phyloP scores from a whole-genome alignment of 2,113 vertebrate species.

The Eublepharis macularius region DNA sequence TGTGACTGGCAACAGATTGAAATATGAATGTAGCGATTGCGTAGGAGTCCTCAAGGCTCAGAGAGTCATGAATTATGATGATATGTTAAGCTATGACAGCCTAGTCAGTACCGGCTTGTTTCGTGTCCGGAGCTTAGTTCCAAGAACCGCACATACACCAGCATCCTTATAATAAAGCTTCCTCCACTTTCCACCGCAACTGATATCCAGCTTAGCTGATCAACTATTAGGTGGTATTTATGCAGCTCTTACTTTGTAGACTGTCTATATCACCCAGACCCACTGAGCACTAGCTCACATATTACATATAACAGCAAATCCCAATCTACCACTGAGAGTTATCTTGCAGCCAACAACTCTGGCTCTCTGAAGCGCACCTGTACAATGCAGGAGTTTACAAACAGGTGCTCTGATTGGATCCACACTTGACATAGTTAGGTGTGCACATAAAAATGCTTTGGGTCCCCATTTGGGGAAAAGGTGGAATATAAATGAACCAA shows the following conservation, averaged over 20 bases:
- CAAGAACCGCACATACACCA: background rate
- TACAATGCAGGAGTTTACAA: background rate
- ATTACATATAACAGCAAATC: background rate
- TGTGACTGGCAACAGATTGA: background rate
- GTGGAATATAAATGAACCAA: too few relatives aligned
- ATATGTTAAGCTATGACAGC: background rate
- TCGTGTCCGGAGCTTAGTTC: background rate
- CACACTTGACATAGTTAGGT: background rate
- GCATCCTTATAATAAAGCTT: background rate
- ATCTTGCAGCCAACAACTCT: background rate
- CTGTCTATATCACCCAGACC: background rate
- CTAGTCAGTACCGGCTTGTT: background rate
- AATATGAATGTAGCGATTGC: background rate
- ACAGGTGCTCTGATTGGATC: background rate
- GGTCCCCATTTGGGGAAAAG: too few relatives aligned
- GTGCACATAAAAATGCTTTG: background rate
- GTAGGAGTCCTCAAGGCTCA: background rate
- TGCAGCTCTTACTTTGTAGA: background rate
- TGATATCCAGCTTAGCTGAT: background rate
- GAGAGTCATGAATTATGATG: background rate
- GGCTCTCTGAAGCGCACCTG: background rate
- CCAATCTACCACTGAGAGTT: background rate
- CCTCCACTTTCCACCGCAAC: background rate
- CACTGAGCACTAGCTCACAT: background rate
- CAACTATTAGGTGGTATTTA: background rate